phyloP scores from a whole-genome alignment of 2,113 vertebrate species.

The Vicugna pacos region DNA sequence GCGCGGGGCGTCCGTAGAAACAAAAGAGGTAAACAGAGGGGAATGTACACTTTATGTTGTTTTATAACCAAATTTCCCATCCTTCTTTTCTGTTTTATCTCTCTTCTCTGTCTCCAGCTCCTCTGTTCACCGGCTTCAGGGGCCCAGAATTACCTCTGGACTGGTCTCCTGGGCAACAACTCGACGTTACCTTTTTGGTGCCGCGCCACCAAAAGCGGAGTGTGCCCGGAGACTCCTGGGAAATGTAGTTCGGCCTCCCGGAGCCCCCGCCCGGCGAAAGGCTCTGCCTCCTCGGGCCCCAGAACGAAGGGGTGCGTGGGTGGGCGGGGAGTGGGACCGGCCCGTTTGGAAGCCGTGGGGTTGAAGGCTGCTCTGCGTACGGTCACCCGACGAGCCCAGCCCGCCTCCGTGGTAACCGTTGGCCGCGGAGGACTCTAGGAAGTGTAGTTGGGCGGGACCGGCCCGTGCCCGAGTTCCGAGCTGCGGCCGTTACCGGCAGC shows the following conservation, averaged over 20 bases:
- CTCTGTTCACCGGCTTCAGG: not conserved
- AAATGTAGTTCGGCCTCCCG: conserved; percentile 47
- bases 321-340: accelerated
- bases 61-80: not conserved
- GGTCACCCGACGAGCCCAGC: accelerated
- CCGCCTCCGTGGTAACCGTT: not conserved
- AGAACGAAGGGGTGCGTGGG: not conserved
- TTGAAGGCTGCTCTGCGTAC: accelerated
- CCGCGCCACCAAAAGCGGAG: not conserved
- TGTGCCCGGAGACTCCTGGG: not conserved
- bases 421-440: conserved; percentile 44
- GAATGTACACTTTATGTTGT: not conserved
- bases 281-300: accelerated
- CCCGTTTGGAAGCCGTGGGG: not conserved
- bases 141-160: not conserved
- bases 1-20: not conserved
- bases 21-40: not conserved
- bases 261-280: too few species aligned
- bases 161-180: not conserved
- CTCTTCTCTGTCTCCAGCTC: not conserved
- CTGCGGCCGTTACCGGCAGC: not conserved
- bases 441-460: not conserved
- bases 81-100: not conserved
- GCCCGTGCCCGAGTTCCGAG: accelerated
- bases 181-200: accelerated